Percentiles rank a stretch among this genome's conserved stretches.
These are phyloP conservation scores for Labroides dimidiatus DNA, from an alignment of 2,797 vertebrate genomes.

Conservation along the genomic window DNA sequence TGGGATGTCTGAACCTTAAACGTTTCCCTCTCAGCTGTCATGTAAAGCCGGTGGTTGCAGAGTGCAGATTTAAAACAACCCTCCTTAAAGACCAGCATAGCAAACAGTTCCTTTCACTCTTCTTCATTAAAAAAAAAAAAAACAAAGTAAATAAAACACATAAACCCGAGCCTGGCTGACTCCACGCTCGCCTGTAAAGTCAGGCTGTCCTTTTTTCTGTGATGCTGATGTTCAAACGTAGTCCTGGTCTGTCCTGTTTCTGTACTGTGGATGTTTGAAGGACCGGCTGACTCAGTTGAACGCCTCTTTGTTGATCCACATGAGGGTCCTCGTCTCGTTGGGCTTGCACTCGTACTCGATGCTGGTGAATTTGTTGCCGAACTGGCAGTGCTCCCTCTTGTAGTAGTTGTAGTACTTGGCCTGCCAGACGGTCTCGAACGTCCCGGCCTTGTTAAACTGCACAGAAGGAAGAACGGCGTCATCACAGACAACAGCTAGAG, in stretches of 20 bases:
- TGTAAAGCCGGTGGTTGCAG: neutral
- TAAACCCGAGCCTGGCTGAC: slow-evolving; percentile 6
- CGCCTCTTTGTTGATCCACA: slow-evolving; percentile 99
- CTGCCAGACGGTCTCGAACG: slow-evolving; percentile 98
- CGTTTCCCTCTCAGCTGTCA: neutral
- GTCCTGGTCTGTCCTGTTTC: slow-evolving; percentile 23
- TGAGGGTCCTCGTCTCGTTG: slow-evolving; percentile 97
- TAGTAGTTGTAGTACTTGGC: slow-evolving; percentile 99
- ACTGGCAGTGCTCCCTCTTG: slow-evolving; percentile 98
- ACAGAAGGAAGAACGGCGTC: slow-evolving; percentile 30
- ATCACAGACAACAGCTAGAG: neutral
- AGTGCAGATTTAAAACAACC: slow-evolving; percentile 20
- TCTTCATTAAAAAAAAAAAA: slow-evolving; percentile 10
- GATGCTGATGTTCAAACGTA: slow-evolving; percentile 51
- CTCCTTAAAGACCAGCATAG: slow-evolving; percentile 30
- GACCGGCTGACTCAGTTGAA: slow-evolving; percentile 80
- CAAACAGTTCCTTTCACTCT: slow-evolving; percentile 1
- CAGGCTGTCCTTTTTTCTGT: slow-evolving; percentile 19
- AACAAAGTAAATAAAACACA: no score
- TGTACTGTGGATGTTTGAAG: neutral
- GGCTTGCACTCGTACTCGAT: slow-evolving; percentile 98
- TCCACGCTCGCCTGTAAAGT: neutral
- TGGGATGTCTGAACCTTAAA: neutral
- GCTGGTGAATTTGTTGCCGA: slow-evolving; percentile 94
- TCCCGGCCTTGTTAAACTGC: slow-evolving; percentile 88